phyloP scores from a whole-genome alignment of 2,888 invertebrate genomes.

The Ormyrus pomaceus region DNA sequence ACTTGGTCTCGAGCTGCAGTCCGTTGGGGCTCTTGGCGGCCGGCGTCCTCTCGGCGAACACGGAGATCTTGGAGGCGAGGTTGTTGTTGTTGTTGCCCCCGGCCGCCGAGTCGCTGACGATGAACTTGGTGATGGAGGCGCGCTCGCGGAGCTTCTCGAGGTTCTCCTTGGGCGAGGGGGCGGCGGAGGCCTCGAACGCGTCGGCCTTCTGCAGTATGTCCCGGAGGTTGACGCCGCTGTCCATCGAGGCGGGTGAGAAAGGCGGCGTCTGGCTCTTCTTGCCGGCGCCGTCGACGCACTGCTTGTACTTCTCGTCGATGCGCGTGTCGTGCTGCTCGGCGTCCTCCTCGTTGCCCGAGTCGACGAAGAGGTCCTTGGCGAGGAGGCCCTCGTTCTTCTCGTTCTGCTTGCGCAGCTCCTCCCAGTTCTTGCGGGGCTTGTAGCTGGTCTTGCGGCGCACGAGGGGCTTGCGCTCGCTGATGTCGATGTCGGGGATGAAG shows the following conservation, averaged over 20 bases:
- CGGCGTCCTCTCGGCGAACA: slow-evolving; percentile 50
- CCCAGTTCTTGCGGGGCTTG: slow-evolving; percentile 74
- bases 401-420: slow-evolving; percentile 71
- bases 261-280: slow-evolving; percentile 34
- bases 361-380: slow-evolving; percentile 64
- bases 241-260: slow-evolving; percentile 54
- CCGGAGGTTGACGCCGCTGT: slow-evolving; percentile 68
- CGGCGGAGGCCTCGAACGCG: slow-evolving; percentile 64
- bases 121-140: slow-evolving; percentile 70
- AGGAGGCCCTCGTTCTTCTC: slow-evolving; percentile 72
- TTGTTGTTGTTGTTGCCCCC: slow-evolving; percentile 27
- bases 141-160: slow-evolving; percentile 70
- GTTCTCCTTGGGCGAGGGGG: slow-evolving; percentile 68
- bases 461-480: slow-evolving; percentile 69
- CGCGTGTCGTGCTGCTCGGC: slow-evolving; percentile 65
- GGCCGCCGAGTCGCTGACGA: slow-evolving; percentile 64
- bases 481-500: slow-evolving; percentile 76
- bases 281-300: slow-evolving; percentile 67
- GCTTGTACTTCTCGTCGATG: slow-evolving; percentile 72
- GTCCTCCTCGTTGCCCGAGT: slow-evolving; percentile 71
- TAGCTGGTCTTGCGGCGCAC: slow-evolving; percentile 72
- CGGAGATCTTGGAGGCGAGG: slow-evolving; percentile 51
- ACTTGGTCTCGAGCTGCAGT: slow-evolving; percentile 36
- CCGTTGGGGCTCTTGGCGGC: slow-evolving; percentile 56
- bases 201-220: slow-evolving; percentile 70